phyloP scores from a whole-genome alignment of 2,797 vertebrate genomes.

The Alfaro cultratus region DNA sequence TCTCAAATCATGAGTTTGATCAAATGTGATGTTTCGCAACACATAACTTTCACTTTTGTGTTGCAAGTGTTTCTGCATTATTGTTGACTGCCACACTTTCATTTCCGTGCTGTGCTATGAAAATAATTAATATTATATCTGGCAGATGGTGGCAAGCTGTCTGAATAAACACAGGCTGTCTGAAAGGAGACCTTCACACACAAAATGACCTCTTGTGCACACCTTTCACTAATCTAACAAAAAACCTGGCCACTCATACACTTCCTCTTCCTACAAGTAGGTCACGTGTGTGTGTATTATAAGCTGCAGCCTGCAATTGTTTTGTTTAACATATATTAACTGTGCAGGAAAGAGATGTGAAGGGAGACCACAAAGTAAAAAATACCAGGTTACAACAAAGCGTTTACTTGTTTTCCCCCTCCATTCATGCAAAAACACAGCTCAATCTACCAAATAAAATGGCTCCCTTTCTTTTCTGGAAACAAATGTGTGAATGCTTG shows the following conservation, averaged over 20 bases:
- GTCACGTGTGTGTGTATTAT: neutral
- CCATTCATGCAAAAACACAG: neutral
- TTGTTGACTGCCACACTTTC: neutral
- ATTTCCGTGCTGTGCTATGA: constrained; percentile 2
- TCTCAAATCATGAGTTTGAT: neutral
- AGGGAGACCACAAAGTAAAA: neutral
- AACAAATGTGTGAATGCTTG: neutral
- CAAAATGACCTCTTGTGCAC: neutral
- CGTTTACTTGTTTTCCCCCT: neutral
- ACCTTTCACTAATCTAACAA: neutral
- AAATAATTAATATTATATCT: neutral
- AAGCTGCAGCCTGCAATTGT: neutral
- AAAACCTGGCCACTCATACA: neutral
- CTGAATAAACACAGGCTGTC: neutral
- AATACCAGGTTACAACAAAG: neutral
- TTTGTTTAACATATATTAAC: neutral
- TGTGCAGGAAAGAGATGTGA: neutral
- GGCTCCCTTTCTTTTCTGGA: neutral
- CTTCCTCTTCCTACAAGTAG: neutral
- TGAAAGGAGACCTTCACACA: neutral
- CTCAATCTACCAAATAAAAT: neutral
- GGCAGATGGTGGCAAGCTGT: neutral
- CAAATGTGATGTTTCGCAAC: neutral
- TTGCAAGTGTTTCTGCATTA: constrained; percentile 1
- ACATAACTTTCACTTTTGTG: neutral